phyloP scores from a whole-genome alignment of 2,888 invertebrate species.

The Aspidapion aeneum region DNA sequence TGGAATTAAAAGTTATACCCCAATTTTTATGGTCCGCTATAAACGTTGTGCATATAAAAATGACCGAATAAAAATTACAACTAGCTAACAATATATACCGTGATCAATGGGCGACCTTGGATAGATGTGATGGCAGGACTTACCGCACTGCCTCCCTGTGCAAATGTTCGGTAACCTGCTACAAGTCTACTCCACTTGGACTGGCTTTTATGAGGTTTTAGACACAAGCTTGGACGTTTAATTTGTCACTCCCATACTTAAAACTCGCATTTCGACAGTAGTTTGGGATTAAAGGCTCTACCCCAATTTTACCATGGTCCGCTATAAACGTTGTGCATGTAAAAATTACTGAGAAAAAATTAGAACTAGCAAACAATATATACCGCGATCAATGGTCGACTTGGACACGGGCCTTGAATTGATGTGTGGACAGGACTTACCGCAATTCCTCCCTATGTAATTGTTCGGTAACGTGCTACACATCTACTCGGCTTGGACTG shows the following conservation, averaged over 20 bases:
- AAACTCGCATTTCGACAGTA: too few relatives aligned
- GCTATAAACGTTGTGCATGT: too few relatives aligned
- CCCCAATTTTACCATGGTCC: too few relatives aligned
- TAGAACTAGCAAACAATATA: conserved; percentile 52
- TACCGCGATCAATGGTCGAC: conserved; percentile 49
- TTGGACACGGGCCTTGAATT: conserved; percentile 47
- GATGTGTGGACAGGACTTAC: conserved; percentile 47
- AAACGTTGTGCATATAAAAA: too few relatives aligned
- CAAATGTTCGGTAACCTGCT: conserved; percentile 41
- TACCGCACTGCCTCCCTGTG: conserved; percentile 49
- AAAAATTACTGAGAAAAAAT: too few relatives aligned
- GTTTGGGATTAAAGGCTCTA: too few relatives aligned
- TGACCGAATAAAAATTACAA: too few relatives aligned
- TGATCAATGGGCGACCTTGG: conserved; percentile 48
- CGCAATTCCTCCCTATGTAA: conserved; percentile 50
- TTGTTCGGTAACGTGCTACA: conserved; percentile 41
- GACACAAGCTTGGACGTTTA: too few relatives aligned
- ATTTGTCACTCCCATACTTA: too few relatives aligned
- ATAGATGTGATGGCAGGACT: conserved; percentile 47
- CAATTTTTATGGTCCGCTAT: too few relatives aligned
- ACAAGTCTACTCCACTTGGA: conserved; percentile 44
- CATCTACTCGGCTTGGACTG: conserved; percentile 43
- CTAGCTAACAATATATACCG: conserved; percentile 52
- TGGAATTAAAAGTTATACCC: too few relatives aligned
- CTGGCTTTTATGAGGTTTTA: conserved; percentile 36